Percentiles rank a stretch among this genome's conserved stretches.
phyloP scores from a whole-genome alignment of 2,113 vertebrate genomes.

The Ammodytes dubius region DNA sequence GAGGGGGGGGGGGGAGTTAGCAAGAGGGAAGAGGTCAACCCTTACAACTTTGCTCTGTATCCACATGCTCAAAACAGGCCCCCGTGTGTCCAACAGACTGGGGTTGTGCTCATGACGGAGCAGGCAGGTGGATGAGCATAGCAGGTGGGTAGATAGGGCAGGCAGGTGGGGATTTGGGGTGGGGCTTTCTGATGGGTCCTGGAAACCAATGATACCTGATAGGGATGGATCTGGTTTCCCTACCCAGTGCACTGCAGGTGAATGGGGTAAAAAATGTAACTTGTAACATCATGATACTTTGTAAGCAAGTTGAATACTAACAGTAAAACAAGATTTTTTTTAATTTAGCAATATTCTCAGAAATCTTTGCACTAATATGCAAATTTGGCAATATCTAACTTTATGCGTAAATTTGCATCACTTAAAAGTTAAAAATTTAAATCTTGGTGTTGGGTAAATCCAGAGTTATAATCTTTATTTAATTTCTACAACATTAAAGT shows the following conservation, averaged over 20 bases:
- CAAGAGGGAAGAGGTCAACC: constrained; percentile 18
- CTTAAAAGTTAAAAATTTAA: no score
- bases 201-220: constrained; percentile 54
- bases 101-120: constrained; percentile 5
- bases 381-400: no score
- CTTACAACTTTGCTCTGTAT: neutral
- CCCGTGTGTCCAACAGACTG: neutral
- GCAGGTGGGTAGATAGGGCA: constrained; percentile 1
- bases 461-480: no score
- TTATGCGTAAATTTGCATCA: no score
- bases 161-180: constrained; percentile 6
- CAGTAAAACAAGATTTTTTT: no score
- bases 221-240: constrained; percentile 59
- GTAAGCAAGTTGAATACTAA: no score
- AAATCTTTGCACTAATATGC: no score
- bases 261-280: neutral
- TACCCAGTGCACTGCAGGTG: constrained; percentile 3
- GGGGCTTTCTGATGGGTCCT: neutral
- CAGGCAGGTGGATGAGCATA: constrained; percentile 36
- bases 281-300: constrained; percentile 1
- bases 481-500: no score
- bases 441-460: no score
- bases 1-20: neutral
- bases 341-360: no score
- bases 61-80: neutral